Conservation (phyloP, 2,113 vertebrate species). For the Sinosuthora webbiana region DNA sequence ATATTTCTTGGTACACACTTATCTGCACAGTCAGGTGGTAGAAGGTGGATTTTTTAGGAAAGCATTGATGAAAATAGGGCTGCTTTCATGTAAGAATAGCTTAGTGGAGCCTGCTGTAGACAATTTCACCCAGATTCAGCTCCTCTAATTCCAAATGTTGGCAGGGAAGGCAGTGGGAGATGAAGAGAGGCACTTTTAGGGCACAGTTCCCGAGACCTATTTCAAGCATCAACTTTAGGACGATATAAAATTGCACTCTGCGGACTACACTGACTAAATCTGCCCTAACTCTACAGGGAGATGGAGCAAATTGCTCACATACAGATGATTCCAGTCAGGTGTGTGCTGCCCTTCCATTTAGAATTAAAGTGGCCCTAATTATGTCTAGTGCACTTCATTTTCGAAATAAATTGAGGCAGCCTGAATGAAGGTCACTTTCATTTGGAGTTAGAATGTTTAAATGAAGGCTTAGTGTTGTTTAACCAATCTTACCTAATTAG, state of each 20-base stretch:
- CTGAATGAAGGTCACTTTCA: neutral
- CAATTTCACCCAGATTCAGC: neutral
- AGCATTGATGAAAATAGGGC: neutral
- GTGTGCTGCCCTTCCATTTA: neutral
- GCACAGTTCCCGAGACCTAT: neutral
- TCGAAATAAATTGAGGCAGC: neutral
- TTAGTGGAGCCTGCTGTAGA: neutral
- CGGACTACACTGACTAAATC: neutral
- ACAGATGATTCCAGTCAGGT: neutral
- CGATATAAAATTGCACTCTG: neutral
- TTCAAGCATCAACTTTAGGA: neutral
- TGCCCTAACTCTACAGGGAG: neutral
- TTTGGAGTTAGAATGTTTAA: neutral
- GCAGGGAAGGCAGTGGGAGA: neutral
- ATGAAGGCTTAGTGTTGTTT: neutral
- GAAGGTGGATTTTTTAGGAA: neutral
- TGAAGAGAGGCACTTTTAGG: neutral
- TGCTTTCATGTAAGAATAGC: neutral
- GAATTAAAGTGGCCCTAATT: slow-evolving; percentile 13
- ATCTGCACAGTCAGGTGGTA: neutral
- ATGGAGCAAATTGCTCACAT: neutral
- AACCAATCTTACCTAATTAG: slow-evolving; percentile 1
- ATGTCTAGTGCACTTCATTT: neutral
- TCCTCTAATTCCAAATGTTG: neutral
- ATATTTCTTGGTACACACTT: neutral